phyloP scores from a whole-genome alignment of 2,113 vertebrate genomes.

The Oenanthe melanoleuca region DNA sequence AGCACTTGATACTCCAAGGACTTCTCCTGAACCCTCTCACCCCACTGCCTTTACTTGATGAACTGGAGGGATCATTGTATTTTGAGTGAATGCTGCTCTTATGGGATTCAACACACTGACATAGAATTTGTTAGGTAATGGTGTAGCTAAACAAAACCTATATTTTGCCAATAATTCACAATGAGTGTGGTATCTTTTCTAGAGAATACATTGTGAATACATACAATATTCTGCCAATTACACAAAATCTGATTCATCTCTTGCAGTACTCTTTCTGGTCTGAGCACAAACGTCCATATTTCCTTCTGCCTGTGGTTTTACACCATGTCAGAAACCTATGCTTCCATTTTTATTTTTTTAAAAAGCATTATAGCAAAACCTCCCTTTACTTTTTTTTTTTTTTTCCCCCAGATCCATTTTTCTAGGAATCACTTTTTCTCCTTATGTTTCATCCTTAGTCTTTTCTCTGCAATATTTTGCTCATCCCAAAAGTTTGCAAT shows the following conservation, averaged over 20 bases:
- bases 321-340: background rate
- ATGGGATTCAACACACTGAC: rapidly evolving
- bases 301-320: background rate
- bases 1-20: background rate
- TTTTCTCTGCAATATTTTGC: slow-evolving; percentile 11
- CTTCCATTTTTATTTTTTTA: background rate
- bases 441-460: background rate
- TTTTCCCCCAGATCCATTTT: background rate
- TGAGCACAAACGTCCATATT: background rate
- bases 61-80: background rate
- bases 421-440: background rate
- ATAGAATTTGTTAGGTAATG: background rate
- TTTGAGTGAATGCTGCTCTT: background rate
- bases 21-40: background rate
- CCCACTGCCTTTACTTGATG: background rate
- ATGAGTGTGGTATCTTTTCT: background rate
- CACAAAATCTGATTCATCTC: background rate
- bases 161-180: background rate
- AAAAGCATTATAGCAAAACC: background rate
- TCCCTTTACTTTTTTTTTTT: background rate
- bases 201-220: background rate
- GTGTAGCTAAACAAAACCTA: background rate
- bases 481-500: background rate
- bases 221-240: background rate
- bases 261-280: background rate